Percentiles rank a stretch among this genome's conserved stretches.
These are phyloP conservation scores for Notarius lentiginosus DNA, from an alignment of 2,113 vertebrate genomes.

Conservation along the genomic window DNA sequence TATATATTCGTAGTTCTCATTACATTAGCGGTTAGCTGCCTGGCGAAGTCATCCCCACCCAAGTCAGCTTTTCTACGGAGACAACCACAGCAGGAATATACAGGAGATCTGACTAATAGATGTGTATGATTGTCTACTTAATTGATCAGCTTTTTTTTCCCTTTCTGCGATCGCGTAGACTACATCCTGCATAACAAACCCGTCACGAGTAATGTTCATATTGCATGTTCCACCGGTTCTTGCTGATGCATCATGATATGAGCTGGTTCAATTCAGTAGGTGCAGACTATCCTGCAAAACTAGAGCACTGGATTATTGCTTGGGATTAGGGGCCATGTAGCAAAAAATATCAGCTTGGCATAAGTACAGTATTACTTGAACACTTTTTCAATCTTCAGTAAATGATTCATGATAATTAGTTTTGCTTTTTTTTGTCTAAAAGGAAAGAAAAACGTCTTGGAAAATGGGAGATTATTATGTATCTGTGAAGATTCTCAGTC, in stretches of 20 bases:
- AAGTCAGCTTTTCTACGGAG: neutral
- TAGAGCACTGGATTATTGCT: neutral
- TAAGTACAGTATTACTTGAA: neutral
- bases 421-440: neutral
- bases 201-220: neutral
- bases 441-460: too few relatives aligned
- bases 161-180: neutral
- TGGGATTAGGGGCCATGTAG: neutral
- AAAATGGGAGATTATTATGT: too few relatives aligned
- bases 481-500: too few relatives aligned
- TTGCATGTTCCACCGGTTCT: neutral
- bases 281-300: neutral
- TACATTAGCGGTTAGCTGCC: neutral
- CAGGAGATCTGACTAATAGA: neutral
- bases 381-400: neutral
- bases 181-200: neutral
- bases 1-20: neutral
- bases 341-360: neutral
- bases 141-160: neutral
- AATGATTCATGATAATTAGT: neutral
- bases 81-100: neutral
- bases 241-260: neutral
- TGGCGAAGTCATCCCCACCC: conserved; percentile 22
- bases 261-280: neutral
- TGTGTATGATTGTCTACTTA: neutral